Percentiles rank a stretch among this genome's conserved stretches.
These are phyloP conservation scores for Keiferia lycopersicella DNA, from an alignment of 2,888 invertebrate genomes.

Conservation along the genomic window DNA sequence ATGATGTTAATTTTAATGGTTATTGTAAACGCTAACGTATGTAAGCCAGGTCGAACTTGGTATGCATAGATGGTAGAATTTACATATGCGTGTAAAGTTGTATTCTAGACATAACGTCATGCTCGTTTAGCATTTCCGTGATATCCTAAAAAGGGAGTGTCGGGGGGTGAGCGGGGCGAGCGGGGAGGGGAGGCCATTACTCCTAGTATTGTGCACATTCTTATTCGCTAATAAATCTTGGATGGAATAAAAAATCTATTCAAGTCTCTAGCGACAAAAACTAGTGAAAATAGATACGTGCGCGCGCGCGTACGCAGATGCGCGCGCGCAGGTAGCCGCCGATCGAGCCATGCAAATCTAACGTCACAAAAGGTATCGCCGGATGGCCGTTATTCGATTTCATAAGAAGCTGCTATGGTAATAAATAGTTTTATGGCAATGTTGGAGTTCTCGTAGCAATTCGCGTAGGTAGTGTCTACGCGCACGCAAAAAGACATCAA, in stretches of 20 bases:
- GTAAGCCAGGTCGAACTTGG: conserved; percentile 2
- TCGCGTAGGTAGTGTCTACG: background rate
- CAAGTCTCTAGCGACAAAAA: conserved; percentile 48
- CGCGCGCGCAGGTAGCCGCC: conserved; percentile 56
- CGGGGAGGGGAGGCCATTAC: background rate
- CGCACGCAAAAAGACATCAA: conserved; percentile 21
- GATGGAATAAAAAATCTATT: conserved; percentile 50
- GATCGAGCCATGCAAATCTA: conserved; percentile 9
- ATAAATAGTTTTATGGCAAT: background rate
- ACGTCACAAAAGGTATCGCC: background rate
- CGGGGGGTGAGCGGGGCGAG: background rate
- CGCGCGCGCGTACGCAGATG: conserved; percentile 53
- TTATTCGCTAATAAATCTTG: conserved; percentile 52
- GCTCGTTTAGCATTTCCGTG: conserved; percentile 11
- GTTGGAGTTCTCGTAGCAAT: background rate
- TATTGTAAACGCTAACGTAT: background rate
- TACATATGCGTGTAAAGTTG: conserved; percentile 9
- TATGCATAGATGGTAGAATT: background rate
- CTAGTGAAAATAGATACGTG: conserved; percentile 49
- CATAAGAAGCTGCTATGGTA: background rate
- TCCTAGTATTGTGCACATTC: conserved; percentile 32
- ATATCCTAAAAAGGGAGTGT: conserved; percentile 16
- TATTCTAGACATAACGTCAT: background rate
- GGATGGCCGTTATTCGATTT: background rate
- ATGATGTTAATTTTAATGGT: conserved; percentile 11